Evolutionary conservation across 2,888 invertebrate genomes (phyloP).

Genomic region (Standfussiana lucernea): DNA sequence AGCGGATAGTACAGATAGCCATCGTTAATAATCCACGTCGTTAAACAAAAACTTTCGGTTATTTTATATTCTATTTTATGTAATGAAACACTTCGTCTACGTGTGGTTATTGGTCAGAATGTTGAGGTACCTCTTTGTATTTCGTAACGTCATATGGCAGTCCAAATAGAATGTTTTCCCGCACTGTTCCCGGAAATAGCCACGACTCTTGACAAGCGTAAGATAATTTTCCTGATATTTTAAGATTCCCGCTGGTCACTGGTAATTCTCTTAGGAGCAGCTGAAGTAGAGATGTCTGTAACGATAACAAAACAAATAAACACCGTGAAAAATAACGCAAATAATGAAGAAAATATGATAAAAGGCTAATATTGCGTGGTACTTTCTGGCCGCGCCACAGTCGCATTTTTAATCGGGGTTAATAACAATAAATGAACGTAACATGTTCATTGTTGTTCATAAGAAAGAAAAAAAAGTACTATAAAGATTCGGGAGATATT

Average conservation of each 20-base stretch:
- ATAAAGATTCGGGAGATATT: too few relatives aligned
- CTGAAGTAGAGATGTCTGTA: constrained; percentile 92
- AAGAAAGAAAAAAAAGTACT: too few relatives aligned
- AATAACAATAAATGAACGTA: too few relatives aligned
- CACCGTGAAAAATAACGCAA: not conserved
- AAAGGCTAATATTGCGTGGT: constrained; percentile 37
- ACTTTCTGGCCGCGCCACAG: too few relatives aligned
- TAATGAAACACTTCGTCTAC: not conserved
- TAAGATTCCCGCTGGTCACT: constrained; percentile 90
- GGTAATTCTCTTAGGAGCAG: constrained; percentile 93
- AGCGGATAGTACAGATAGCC: not conserved
- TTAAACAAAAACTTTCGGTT: not conserved
- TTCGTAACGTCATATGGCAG: constrained; percentile 90
- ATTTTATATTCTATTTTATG: not conserved
- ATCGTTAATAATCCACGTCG: not conserved
- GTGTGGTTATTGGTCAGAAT: not conserved
- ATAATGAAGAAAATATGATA: not conserved
- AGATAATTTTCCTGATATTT: constrained; percentile 91
- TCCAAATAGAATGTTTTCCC: constrained; percentile 96
- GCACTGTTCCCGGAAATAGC: constrained; percentile 94
- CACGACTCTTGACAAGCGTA: constrained; percentile 97
- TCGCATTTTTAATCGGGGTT: too few relatives aligned
- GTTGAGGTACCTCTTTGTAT: constrained; percentile 90
- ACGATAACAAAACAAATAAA: constrained; percentile 20
- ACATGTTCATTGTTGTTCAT: too few relatives aligned